phyloP scores from a whole-genome alignment of 2,888 invertebrate genomes.

The Hetaerina titia region DNA sequence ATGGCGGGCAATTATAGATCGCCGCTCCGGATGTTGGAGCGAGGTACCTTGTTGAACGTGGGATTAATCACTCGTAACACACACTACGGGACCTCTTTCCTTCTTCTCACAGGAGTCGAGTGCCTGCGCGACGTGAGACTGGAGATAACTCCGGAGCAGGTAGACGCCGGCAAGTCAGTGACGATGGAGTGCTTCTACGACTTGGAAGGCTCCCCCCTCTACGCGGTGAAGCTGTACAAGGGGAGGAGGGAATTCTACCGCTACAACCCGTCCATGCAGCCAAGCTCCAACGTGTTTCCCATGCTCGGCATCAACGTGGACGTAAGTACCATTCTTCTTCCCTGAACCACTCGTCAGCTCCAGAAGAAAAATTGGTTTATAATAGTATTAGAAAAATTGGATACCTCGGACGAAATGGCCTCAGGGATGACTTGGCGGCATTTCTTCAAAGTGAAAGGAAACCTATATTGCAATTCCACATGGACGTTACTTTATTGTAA shows the following conservation, averaged over 20 bases:
- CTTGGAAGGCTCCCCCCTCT: constrained; percentile 44
- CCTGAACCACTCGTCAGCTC: neutral
- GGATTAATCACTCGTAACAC: no score
- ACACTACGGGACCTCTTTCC: neutral
- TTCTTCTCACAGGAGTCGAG: constrained; percentile 38
- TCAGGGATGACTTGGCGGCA: no score
- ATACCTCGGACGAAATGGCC: no score
- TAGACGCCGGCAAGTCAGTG: constrained; percentile 33
- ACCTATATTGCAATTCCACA: no score
- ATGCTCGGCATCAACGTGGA: constrained; percentile 59
- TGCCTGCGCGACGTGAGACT: constrained; percentile 48
- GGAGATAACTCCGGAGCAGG: constrained; percentile 11
- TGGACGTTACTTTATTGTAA: no score
- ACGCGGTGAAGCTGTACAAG: constrained; percentile 53
- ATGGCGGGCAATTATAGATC: no score
- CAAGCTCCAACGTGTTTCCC: neutral
- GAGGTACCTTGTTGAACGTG: no score
- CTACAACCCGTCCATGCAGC: constrained; percentile 30
- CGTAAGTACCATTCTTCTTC: neutral
- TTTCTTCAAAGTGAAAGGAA: no score
- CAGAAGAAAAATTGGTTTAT: no score
- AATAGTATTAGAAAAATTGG: no score
- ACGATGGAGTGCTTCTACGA: constrained; percentile 35
- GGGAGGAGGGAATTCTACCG: constrained; percentile 55
- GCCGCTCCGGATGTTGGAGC: no score